Base-by-base conservation (phyloP, 2,888 invertebrate species). In the Atethmia centrago region DNA sequence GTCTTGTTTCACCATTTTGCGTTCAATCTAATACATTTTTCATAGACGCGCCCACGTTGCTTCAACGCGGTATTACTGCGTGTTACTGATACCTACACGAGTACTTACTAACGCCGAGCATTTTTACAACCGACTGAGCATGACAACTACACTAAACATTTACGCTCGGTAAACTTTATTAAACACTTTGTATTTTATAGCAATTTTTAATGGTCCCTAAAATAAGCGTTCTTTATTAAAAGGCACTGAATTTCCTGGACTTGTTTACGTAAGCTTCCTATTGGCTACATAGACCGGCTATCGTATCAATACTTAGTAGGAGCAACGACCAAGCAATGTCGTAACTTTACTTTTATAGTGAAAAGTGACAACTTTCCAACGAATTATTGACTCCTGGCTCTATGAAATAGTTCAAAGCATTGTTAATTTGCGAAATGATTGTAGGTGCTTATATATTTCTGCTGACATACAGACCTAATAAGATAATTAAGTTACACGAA, bases 21-120 rank as follows among this genome's bases (percentile, higher is more conserved):
- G 45, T 67, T 68, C 45, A 36, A 83, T 31, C 74, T 82, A 61
- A 80, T 74, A 69, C 56, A 78, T 83, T 77, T 84, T 83, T 83
- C 80, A 83, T 78, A 70, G 62, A 74, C 77, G 59, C 68, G 42
- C 80, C 83, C 67, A 65, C 55, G 36, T 73, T 74, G 77, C 64
- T 64, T 59, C 72, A 74, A 49, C 31, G 36, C 58, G 40, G 51
- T 42, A 55, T 58, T 62, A 45, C 36, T 62, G 58, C 74, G 56
- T 49, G 55, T 71, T 61, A 71, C 67, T 51, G 31, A 55, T 63
- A 71, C 31, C 49, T 61, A 53, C 62, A 69, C n/a, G 19, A 55
- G 55, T 47, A 51, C 49, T 77, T 42, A 63, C 16, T 47, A 51
- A 40, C 31, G 28, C 19, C 31, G 19, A 47, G 14, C 53, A 68